A percentile compares a stretch with the other conserved stretches of the same genome.
Conservation (phyloP, 2,888 invertebrate species). For the Siphlonurus alternatus region DNA sequence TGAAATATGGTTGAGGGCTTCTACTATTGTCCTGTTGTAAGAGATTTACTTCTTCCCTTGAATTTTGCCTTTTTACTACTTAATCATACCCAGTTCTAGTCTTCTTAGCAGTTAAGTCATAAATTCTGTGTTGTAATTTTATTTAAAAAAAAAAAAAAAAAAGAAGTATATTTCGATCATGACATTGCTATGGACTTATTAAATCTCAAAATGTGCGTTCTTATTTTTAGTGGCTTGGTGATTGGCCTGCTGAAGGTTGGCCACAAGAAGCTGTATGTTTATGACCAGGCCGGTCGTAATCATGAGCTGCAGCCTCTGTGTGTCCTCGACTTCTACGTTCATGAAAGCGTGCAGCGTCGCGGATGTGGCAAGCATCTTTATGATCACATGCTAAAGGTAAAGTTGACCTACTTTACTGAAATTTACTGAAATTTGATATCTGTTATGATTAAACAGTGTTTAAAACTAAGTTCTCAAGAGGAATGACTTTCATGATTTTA, state of each 20-base stretch:
- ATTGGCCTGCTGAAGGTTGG: constrained; percentile 84
- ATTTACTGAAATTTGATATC: neutral
- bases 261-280: constrained; percentile 73
- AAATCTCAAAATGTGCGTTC: too few relatives aligned
- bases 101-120: too few relatives aligned
- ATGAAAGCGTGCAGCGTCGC: constrained; percentile 64
- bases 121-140: too few relatives aligned
- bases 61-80: too few relatives aligned
- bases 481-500: neutral
- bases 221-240: constrained; percentile 39
- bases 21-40: too few relatives aligned
- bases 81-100: too few relatives aligned
- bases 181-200: too few relatives aligned
- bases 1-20: too few relatives aligned
- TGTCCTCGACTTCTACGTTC: constrained; percentile 85
- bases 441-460: neutral
- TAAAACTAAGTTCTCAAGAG: neutral
- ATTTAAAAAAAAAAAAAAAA: too few relatives aligned
- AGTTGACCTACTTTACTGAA: constrained; percentile 15
- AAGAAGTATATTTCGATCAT: too few relatives aligned
- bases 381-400: constrained; percentile 72
- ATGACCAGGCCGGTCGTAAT: constrained; percentile 49
- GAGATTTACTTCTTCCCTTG: too few relatives aligned
- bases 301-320: constrained; percentile 71
- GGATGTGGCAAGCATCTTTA: constrained; percentile 74